Base-by-base conservation (phyloP, 2,888 invertebrate genomes). In the Phortica okadai region DNA sequence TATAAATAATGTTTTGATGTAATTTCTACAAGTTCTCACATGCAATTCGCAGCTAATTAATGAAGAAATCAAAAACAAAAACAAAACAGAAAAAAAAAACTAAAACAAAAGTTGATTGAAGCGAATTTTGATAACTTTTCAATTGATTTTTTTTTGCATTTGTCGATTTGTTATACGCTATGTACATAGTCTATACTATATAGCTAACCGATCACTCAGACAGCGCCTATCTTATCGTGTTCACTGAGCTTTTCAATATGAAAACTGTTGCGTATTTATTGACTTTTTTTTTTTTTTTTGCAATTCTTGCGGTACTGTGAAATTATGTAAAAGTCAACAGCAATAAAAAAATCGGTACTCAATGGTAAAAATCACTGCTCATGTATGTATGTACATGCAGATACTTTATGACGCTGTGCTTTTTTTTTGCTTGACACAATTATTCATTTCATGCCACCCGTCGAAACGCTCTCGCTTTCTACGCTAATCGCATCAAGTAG, bases 1-100 rank as follows among this genome's bases (percentile, higher is more conserved):
- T 69, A 50, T 42, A 45, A 45, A 45, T 69, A 16, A 45, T 16
- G 10, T 45, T 2, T 69, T 69, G 44, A 69, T 45, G 69, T 45
- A 69, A 69, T 59, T 14, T 50, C 16, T 25, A 33, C 33, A 33
- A 33, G 33, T 5, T 21, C 25, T 6, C 25, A 62, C 16, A 62
- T 62, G 16, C 56, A 56, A 16, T 56, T 56, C 16, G 56, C 14
- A 6, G 56, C 16, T 5, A 56, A 16, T 5, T 54, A 14, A 6
- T 56, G 5, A 56, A 56, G 11, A 16, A 56, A 56, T 10, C 11
- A 56, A 56, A 56, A 56, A n/a, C 11, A 56, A 14, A 16, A 14
- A 56, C 16, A n/a, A 56, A 56, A 16, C 6, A 21, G 11, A 21
- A 25, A 21, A 25, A 62, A 25, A 62, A 16, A n/a, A 25, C 16